Evolutionary conservation across 2,888 invertebrate species (phyloP), one percentile per base, ranked within the genome.

Genomic region (Iselma pallidipennis): DNA sequence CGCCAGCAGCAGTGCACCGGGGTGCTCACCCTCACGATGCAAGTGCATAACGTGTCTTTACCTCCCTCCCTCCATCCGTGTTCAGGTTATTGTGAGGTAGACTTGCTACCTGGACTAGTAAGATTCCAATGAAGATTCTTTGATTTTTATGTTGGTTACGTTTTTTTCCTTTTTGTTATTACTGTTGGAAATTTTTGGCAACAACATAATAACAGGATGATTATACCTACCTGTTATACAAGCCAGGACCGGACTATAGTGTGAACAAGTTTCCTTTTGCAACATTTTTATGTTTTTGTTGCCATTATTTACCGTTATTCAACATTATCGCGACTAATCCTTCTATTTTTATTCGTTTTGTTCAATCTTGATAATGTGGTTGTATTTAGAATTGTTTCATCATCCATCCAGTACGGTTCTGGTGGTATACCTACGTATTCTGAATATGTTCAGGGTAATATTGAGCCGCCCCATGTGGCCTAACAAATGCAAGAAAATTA

Each of bases 1-100:
- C 76, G 80, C 78, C 76, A 78, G 74, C 72, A 71, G 62, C 65
- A 67, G 71, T 72, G 75, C 73, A 72, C 68, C 66, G 71, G 75
- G 74, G 74, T 70, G 72, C 68, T 70, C 69, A 63, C 70, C 71
- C 68, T 66, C 56, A 29, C 31, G 21, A 45, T 57, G 57, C 57
- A 57, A 57, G 57, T 59, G 63, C 63, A 63, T 25, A 63, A 48
- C 33, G 23, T 37, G 16, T 37, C 57, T 52, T 52, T n/a, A n/a
- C n/a, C n/a, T n/a, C n/a, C n/a, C n/a, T n/a, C n/a, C n/a, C n/a
- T n/a, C n/a, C 45, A 21, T 12, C 45, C 45, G 29, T 21, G 37
- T 51, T 42, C 33, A 25, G 52, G 52, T 31, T 48, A 52, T 45
- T 14, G 6, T 19, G 16, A 23, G 48, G 21, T 23, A 21, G 16